A percentile compares a stretch with the other conserved stretches of the same genome.
Evolutionary conservation across 2,797 vertebrate species (phyloP).

Genomic region (Molossus molossus): DNA sequence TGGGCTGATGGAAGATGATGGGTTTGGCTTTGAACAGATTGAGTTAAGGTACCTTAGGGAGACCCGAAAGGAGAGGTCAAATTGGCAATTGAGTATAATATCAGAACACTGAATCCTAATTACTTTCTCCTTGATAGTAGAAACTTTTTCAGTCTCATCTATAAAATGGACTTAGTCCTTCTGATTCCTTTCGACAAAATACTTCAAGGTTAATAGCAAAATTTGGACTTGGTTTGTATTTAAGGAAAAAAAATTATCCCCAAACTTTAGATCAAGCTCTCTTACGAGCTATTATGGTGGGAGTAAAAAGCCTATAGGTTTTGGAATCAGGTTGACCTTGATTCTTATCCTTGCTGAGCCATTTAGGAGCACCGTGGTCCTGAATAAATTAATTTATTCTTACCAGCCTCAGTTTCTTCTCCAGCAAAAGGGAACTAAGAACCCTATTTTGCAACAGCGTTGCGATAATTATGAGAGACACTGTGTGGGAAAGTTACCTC

Average conservation of each 20-base stretch:
- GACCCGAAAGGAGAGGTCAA: neutral
- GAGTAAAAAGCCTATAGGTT: neutral
- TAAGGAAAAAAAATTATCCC: neutral
- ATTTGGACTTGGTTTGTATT: conserved; percentile 50
- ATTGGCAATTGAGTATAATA: neutral
- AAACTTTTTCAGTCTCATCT: conserved; percentile 37
- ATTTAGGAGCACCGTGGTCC: neutral
- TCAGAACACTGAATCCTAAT: neutral
- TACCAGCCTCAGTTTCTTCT: neutral
- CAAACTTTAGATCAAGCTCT: conserved; percentile 20
- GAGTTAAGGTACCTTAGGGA: neutral
- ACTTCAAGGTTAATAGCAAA: conserved; percentile 37
- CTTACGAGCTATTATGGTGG: neutral
- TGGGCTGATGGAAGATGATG: neutral
- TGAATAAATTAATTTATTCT: neutral
- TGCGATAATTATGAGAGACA: neutral
- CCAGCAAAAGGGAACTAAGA: neutral
- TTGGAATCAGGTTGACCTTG: neutral
- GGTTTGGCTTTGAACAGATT: neutral
- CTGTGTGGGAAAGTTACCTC: neutral
- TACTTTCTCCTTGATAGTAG: neutral
- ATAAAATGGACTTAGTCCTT: conserved; percentile 40
- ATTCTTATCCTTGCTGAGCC: neutral
- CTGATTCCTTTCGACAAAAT: conserved; percentile 33
- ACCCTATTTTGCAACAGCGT: neutral